phyloP scores from a whole-genome alignment of 2,888 invertebrate species.

The Omphaloscelis lunosa region DNA sequence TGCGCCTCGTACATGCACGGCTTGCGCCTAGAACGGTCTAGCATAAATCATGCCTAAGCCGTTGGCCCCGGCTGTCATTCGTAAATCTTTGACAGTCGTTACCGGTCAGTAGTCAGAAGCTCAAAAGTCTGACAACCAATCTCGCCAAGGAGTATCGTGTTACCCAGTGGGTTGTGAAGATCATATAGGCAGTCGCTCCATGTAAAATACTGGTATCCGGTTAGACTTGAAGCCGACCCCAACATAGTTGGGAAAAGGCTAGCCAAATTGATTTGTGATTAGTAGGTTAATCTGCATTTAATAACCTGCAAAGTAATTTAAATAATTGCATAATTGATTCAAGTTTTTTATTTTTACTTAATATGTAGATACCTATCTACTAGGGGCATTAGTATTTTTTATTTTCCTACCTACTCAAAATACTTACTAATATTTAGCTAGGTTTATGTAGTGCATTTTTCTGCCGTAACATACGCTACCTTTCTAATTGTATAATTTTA shows the following conservation, averaged over 20 bases:
- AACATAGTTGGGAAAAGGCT: not conserved
- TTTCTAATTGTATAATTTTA: constrained; percentile 17
- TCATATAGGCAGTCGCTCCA: not conserved
- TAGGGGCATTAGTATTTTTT: too few relatives aligned
- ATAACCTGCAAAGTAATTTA: too few relatives aligned
- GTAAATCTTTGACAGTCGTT: too few relatives aligned
- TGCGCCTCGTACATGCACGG: too few relatives aligned
- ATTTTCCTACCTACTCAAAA: not conserved
- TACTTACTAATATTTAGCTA: not conserved
- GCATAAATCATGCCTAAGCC: too few relatives aligned
- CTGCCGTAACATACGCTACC: not conserved
- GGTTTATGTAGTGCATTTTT: not conserved
- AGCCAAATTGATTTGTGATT: not conserved
- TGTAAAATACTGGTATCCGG: not conserved
- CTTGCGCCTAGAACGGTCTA: too few relatives aligned
- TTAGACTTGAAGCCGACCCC: not conserved
- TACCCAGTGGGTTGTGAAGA: too few relatives aligned
- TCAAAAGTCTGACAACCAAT: not conserved
- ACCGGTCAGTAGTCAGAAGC: not conserved
- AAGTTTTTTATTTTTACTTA: too few relatives aligned
- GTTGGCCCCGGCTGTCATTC: too few relatives aligned
- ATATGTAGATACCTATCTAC: too few relatives aligned
- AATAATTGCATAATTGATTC: too few relatives aligned
- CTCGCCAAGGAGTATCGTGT: not conserved
- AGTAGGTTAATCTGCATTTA: not conserved